Base-by-base conservation (phyloP, 1,140 invertebrate genomes). In the Atta colombica region DNA sequence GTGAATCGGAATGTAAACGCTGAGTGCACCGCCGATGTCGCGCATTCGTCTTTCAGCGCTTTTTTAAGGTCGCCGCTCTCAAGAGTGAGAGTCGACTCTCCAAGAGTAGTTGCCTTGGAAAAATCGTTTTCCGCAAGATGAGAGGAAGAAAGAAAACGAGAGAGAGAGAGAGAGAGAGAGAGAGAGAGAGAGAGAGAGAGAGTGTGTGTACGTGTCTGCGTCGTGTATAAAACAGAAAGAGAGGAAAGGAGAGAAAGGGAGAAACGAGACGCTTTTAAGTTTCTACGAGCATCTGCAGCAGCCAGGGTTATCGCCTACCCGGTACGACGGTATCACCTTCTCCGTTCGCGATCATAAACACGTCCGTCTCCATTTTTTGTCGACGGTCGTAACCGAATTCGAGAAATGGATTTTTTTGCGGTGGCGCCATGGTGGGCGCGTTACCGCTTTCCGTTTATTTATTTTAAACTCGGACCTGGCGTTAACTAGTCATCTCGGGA, bases 31-130 rank as follows among this genome's bases (percentile, higher is more conserved):
- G 82, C 60, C 91, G 89, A 91, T 86, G 84, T 91, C 77, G 85
- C 61, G 81, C 91, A 92, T 92, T 92, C 90, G 88, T 92, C 90
- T 92, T 91, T 92, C 90, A 77, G 51, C 90, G 89, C 61, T 75
- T 91, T 90, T 91, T 91, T 90, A 78, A 85, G 78, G 61, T 58
- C 18, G 49, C 66, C 66, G 39, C 18, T 89, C 66, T 80, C 49
- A 78, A 89, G 78, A 71, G 35, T 49, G 65, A 81, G 78, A 75
- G 45, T n/a, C 55, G 55, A 84, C 69, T 58, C 68, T 82, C 55
- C 55, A 28, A 84, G 69, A 84, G 80, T 84, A 75, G 28, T 55
- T 82, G 80, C 39, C 25, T 84, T 18, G 39, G 80, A 45, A 84
- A 84, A 84, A 84, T 84, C 80, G 80, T 84, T 72, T 84, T 61